Base-by-base conservation (phyloP, 2,797 vertebrate genomes). In the Astyanax mexicanus region DNA sequence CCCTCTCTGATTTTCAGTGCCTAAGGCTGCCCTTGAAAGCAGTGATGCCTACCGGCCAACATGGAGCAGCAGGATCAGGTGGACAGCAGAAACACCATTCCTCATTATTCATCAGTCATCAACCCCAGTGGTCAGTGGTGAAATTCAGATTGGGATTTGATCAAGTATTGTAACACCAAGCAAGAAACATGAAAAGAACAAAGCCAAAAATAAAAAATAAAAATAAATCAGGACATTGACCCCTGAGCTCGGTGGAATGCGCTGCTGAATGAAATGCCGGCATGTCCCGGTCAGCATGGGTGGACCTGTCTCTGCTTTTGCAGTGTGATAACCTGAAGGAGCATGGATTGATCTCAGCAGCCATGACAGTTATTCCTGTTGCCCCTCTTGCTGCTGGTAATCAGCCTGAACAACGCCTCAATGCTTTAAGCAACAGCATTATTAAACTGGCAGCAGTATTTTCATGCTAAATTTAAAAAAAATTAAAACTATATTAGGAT, bases 121-220 rank as follows among this genome's bases (percentile, higher is more conserved):
- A 45, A 21, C 21, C 52, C 47, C 37, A 27, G 17, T 11, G 47
- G 23, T 73, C 29, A 62, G 21, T 64, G 23, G 62, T 6, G 19
- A 25, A 62, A 12, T 55, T 44, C 47, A 57, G 65, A 64, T 66
- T 69, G 44, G 44, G 57, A 62, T 77, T 69, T 9, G 25, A 1
- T 55, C 35, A 54, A 64, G 49, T 19, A 21, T 58, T 77, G 60
- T 58, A 64, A 27, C 23, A 4, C 60, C 11, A 11, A 54, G 37
- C 57, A 73, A 61, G 21, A 15, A 55, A 55, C 6, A 55, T 11
- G 6, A 57, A 17, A 12, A 35, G 19, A 45, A 65, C 23, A 65
- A 62, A 62, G 35, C 35, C 60, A 61, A 61, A 40, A 23, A 40
- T 23, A 23, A 23, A 17, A 44, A 44, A 17, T 4, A 23, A 40